These are phyloP conservation scores for Cladorhizidae sp. DNA, from an alignment of 37 sponge, comb jelly and placozoan genomes.

Conservation along the genomic window DNA sequence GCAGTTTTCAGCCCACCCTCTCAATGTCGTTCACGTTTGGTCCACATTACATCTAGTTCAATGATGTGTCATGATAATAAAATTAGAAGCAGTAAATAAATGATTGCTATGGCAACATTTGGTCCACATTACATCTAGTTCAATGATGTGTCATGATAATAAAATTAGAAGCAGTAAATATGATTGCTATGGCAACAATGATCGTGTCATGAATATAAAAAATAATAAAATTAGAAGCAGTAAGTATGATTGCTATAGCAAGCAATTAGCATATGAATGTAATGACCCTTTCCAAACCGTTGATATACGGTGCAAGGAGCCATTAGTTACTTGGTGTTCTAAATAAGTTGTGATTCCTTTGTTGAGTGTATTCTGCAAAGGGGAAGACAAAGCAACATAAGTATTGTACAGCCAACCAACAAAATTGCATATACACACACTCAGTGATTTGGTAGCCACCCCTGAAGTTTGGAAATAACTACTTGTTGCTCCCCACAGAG, in stretches of 20 bases:
- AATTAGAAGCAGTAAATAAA: background rate
- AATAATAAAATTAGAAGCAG: background rate
- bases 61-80: constrained; percentile 1
- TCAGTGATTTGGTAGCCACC: too few species aligned
- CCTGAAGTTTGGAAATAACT: too few species aligned
- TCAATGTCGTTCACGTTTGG: too few species aligned
- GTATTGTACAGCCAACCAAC: background rate
- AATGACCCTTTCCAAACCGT: background rate
- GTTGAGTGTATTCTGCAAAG: constrained; percentile 28
- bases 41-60: too few species aligned
- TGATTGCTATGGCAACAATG: background rate
- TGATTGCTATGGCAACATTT: background rate
- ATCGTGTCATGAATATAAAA: too few species aligned
- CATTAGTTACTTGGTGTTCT: background rate
- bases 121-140: too few species aligned
- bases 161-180: background rate
- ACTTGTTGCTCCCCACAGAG: too few species aligned
- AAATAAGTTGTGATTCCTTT: constrained; percentile 50
- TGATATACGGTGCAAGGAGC: too few species aligned
- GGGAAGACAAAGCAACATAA: background rate
- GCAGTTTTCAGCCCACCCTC: too few species aligned
- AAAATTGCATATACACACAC: too few species aligned
- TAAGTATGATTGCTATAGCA: background rate
- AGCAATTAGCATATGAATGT: background rate
- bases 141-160: background rate